These are phyloP conservation scores for Whitmania pigra DNA, from an alignment of 1,140 invertebrate species.

Conservation along the genomic window DNA sequence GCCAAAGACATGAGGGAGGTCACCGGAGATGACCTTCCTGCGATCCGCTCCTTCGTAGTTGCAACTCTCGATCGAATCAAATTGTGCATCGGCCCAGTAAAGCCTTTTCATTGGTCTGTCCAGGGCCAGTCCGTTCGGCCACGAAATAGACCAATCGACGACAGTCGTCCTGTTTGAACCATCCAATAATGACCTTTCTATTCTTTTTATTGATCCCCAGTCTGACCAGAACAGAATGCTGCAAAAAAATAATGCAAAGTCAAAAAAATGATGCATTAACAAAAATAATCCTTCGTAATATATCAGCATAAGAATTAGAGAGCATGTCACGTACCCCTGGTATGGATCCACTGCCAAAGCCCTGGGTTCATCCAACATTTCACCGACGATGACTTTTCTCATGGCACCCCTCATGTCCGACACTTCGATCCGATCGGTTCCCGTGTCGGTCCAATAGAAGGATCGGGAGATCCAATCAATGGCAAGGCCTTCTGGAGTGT, in stretches of 20 bases:
- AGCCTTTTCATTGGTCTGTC: slow-evolving; percentile 68
- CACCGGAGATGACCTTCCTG: slow-evolving; percentile 56
- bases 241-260: slow-evolving; percentile 13
- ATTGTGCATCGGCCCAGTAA: slow-evolving; percentile 80
- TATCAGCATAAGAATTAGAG: too few relatives aligned
- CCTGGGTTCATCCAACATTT: slow-evolving; percentile 73
- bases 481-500: slow-evolving; percentile 71
- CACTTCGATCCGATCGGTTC: slow-evolving; percentile 76
- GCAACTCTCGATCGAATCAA: slow-evolving; percentile 40
- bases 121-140: slow-evolving; percentile 56
- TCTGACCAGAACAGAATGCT: slow-evolving; percentile 85
- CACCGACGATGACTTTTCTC: slow-evolving; percentile 59
- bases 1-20: slow-evolving; percentile 76
- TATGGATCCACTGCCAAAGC: slow-evolving; percentile 86
- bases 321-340: slow-evolving; percentile 52
- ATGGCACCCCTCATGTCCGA: slow-evolving; percentile 67
- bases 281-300: too few relatives aligned
- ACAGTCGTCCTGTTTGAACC: slow-evolving; percentile 55
- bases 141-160: slow-evolving; percentile 45
- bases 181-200: slow-evolving; percentile 91
- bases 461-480: slow-evolving; percentile 83
- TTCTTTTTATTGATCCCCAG: slow-evolving; percentile 91
- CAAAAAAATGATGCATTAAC: too few relatives aligned
- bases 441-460: slow-evolving; percentile 92
- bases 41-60: slow-evolving; percentile 32